Conservation (phyloP, 2,797 vertebrate genomes). For the Sebastes cheni region DNA sequence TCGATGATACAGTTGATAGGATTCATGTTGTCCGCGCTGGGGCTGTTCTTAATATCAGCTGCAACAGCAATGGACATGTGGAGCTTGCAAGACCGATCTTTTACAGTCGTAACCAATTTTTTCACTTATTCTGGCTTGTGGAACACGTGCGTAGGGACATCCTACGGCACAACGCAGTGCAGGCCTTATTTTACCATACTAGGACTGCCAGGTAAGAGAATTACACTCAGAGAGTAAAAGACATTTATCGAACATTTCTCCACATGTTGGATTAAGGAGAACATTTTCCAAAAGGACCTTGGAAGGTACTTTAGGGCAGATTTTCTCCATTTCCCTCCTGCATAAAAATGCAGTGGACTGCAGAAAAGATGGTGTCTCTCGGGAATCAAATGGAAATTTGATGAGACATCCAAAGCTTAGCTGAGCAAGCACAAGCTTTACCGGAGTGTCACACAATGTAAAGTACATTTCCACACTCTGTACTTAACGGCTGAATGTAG, state of each 20-base stretch:
- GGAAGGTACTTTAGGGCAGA: slow-evolving; percentile 59
- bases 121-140: slow-evolving; percentile 88
- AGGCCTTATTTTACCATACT: slow-evolving; percentile 88
- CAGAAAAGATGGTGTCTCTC: slow-evolving; percentile 74
- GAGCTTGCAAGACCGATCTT: slow-evolving; percentile 87
- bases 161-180: slow-evolving; percentile 86
- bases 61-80: slow-evolving; percentile 88
- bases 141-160: slow-evolving; percentile 85
- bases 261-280: slow-evolving; percentile 53
- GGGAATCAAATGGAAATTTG: slow-evolving; percentile 72
- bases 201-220: slow-evolving; percentile 88
- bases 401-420: slow-evolving; percentile 77
- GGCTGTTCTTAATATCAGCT: slow-evolving; percentile 82
- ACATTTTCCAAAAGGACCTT: slow-evolving; percentile 50
- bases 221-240: slow-evolving; percentile 20
- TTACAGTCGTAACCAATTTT: slow-evolving; percentile 82
- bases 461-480: slow-evolving; percentile 76
- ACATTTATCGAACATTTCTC: slow-evolving; percentile 48
- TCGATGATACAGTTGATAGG: slow-evolving; percentile 85
- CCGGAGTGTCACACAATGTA: slow-evolving; percentile 70
- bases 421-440: slow-evolving; percentile 77
- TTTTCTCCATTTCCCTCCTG: slow-evolving; percentile 41
- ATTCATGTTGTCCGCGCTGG: slow-evolving; percentile 82
- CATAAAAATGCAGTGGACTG: slow-evolving; percentile 63
- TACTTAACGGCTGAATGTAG: slow-evolving; percentile 69